These are phyloP conservation scores for Ernsta delagoae DNA, from an alignment of 2,888 invertebrate genomes.

Conservation along the genomic window DNA sequence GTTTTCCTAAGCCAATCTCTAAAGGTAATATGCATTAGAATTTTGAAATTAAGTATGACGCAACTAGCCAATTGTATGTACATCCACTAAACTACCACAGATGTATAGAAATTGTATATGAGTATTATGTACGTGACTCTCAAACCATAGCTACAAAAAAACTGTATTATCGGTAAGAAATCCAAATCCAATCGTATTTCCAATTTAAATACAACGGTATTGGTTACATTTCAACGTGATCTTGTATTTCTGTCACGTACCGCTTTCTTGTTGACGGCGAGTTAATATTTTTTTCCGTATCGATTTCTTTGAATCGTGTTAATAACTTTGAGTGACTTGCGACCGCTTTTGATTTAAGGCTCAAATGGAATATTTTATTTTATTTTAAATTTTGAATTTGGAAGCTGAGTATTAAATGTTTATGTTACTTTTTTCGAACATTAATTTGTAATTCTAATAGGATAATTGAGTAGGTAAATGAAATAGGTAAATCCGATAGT, in stretches of 20 bases:
- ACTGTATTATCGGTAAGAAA: constrained; percentile 10
- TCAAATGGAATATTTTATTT: background rate
- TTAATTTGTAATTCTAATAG: too few species aligned
- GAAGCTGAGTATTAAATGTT: too few species aligned
- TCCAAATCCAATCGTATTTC: constrained; percentile 35
- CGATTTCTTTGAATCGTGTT: constrained; percentile 54
- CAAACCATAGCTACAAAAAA: background rate
- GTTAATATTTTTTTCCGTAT: constrained; percentile 55
- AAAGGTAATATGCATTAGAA: too few species aligned
- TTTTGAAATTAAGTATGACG: too few species aligned
- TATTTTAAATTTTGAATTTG: background rate
- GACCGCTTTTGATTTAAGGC: constrained; percentile 30
- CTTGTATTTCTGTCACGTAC: constrained; percentile 51
- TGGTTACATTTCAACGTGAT: constrained; percentile 31
- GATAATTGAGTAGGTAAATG: too few species aligned
- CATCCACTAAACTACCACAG: too few species aligned
- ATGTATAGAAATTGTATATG: too few species aligned
- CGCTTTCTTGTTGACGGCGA: constrained; percentile 43
- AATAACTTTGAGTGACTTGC: constrained; percentile 51
- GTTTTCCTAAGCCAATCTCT: too few species aligned
- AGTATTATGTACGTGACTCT: constrained; percentile 9
- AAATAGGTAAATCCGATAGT: too few species aligned
- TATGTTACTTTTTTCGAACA: too few species aligned
- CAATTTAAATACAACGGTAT: constrained; percentile 39
- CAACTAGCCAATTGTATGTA: too few species aligned